phyloP scores from a whole-genome alignment of 1,140 invertebrate species.

The Gyrodactylus salaris region DNA sequence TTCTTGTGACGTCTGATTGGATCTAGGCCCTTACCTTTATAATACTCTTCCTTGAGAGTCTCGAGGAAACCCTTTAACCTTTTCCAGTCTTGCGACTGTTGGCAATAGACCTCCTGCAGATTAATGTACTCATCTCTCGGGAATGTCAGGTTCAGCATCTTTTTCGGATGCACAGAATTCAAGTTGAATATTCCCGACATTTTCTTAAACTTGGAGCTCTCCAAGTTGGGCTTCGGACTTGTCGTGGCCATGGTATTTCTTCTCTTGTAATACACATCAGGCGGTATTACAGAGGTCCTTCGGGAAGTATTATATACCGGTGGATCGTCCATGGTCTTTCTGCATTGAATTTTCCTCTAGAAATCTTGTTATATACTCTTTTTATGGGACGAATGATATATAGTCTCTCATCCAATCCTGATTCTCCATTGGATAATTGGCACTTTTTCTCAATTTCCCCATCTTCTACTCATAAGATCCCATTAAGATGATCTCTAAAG shows the following conservation, averaged over 20 bases:
- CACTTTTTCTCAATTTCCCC: too few relatives aligned
- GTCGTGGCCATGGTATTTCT: background rate
- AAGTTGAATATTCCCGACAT: background rate
- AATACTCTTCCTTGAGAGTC: background rate
- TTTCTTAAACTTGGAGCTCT: background rate
- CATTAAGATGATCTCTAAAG: too few relatives aligned
- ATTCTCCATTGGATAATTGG: too few relatives aligned
- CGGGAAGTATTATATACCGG: background rate
- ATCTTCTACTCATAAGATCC: too few relatives aligned
- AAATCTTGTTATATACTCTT: too few relatives aligned
- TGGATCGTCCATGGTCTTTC: background rate
- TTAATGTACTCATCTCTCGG: background rate
- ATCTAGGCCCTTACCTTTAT: background rate
- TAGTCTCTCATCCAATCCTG: too few relatives aligned
- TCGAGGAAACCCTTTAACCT: background rate
- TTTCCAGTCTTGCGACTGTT: background rate
- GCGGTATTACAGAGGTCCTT: background rate
- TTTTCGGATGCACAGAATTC: background rate
- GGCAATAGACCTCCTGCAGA: background rate
- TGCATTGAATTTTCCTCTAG: too few relatives aligned
- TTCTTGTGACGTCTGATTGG: background rate
- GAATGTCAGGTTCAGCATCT: background rate
- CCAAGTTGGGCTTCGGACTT: background rate
- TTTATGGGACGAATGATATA: too few relatives aligned
- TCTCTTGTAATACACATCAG: background rate